Percentiles rank a stretch among this genome's conserved stretches.
Conservation (phyloP, 2,113 vertebrate species). For the Acanthochromis polyacanthus region DNA sequence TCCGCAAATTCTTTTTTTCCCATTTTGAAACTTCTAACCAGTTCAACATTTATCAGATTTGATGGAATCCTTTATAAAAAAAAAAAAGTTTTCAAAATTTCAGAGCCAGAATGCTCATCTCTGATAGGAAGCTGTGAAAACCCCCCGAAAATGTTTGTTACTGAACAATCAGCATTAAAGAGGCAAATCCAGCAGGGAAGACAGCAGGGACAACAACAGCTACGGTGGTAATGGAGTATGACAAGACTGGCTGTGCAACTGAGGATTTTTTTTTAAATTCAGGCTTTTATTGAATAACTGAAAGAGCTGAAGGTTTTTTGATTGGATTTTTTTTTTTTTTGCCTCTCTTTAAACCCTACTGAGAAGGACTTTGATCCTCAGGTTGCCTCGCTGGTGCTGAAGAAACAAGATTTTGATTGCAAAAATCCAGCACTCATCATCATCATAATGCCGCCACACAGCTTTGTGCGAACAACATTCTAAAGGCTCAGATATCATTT, state of each 20-base stretch:
- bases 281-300: conserved; percentile 5
- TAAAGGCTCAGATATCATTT: too few species aligned
- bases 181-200: not conserved
- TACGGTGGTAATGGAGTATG: not conserved
- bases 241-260: not conserved
- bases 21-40: not conserved
- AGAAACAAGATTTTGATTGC: conserved; percentile 7
- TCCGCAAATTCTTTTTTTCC: too few species aligned
- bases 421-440: not conserved
- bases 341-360: conserved; percentile 2
- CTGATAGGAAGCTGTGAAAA: not conserved
- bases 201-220: not conserved
- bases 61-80: not conserved
- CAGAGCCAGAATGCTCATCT: not conserved
- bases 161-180: not conserved
- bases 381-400: not conserved
- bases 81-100: not conserved
- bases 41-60: not conserved
- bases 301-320: conserved; percentile 4
- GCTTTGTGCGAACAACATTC: too few species aligned
- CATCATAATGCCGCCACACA: too few species aligned
- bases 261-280: not conserved
- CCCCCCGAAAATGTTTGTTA: not conserved
- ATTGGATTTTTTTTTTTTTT: conserved; percentile 18
- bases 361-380: conserved; percentile 16